Conservation (phyloP, 2,113 vertebrate genomes). For the Nibea albiflora region DNA sequence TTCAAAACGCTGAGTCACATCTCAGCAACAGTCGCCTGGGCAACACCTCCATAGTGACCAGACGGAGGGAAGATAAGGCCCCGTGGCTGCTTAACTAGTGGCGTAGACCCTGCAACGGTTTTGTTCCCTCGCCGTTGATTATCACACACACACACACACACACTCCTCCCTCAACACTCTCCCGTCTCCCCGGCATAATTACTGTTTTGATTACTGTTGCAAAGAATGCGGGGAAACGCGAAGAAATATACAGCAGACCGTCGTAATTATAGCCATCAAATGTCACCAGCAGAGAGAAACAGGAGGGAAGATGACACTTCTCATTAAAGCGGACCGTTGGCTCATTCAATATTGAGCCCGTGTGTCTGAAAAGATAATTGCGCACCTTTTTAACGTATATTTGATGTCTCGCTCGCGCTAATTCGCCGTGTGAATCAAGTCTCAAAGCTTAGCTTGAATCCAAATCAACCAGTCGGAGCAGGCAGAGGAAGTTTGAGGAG, state of each 20-base stretch:
- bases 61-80: constrained; percentile 45
- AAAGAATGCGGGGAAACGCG: constrained; percentile 5
- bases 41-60: constrained; percentile 68
- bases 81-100: constrained; percentile 34
- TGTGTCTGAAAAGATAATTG: constrained; percentile 9
- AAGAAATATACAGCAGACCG: not conserved
- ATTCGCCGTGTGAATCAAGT: not conserved
- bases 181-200: constrained; percentile 16
- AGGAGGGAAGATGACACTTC: not conserved
- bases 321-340: not conserved
- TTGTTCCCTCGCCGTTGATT: constrained; percentile 25
- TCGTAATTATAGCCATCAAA: constrained; percentile 43
- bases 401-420: not conserved
- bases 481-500: not conserved
- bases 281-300: constrained; percentile 8
- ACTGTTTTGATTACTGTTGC: constrained; percentile 37
- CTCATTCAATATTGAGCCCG: not conserved
- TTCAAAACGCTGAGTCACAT: constrained; percentile 78
- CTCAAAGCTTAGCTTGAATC: not conserved
- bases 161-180: not conserved
- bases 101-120: constrained; percentile 20
- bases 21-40: constrained; percentile 67
- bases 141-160: constrained; percentile 12
- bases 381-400: not conserved
- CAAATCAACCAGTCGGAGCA: not conserved